Conservation (phyloP, 2,797 vertebrate species). For the Onychomys torridus region DNA sequence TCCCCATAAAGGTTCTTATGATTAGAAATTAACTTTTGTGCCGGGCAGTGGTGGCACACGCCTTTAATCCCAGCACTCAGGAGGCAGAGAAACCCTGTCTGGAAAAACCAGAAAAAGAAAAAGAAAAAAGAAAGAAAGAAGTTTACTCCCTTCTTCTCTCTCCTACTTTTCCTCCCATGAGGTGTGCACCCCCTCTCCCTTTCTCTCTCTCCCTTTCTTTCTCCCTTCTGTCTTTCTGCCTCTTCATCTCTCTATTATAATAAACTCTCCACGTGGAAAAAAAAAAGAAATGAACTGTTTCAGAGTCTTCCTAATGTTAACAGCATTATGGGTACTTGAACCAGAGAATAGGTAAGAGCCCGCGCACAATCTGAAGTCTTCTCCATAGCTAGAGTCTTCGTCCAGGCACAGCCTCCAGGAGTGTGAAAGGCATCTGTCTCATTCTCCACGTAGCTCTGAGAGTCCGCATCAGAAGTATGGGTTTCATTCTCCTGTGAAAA, state of each 20-base stretch:
- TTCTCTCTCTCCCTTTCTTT: no score
- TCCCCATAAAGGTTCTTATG: background rate
- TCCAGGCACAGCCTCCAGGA: background rate
- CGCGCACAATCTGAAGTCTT: background rate
- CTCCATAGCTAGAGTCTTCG: background rate
- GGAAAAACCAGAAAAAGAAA: no score
- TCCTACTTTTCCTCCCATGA: no score
- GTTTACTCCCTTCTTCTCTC: no score
- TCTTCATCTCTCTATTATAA: no score
- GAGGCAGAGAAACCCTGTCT: no score
- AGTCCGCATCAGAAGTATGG: background rate
- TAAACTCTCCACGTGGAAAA: no score
- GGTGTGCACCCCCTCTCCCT: no score
- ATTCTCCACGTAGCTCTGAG: background rate
- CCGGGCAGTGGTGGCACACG: no score
- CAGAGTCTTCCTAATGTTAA: background rate
- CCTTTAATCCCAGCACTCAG: no score
- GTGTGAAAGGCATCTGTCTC: background rate
- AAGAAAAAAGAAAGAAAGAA: no score
- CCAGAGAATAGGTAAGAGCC: background rate
- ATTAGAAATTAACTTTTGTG: background rate
- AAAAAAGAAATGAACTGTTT: background rate
- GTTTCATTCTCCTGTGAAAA: background rate
- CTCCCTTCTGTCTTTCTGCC: no score
- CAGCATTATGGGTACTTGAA: background rate